Base-by-base conservation (phyloP, 2,888 invertebrate genomes). In the Odontocerum albicorne region DNA sequence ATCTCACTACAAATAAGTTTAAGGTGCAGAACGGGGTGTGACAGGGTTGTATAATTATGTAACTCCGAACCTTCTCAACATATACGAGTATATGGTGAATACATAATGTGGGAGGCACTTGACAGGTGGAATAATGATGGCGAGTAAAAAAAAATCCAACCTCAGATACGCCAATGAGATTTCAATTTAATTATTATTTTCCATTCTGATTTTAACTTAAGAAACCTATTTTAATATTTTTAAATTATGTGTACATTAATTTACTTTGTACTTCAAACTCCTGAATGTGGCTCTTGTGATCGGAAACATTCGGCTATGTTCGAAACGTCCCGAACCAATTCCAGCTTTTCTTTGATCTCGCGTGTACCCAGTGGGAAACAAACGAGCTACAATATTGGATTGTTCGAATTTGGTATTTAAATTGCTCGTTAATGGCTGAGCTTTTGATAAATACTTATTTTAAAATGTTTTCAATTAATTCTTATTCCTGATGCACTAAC, bases 401-500 rank as follows among this genome's bases (percentile, higher is more conserved):
- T 31, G 52, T 56, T 53, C 32, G 49, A 59, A 42, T 59, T 56
- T 40, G 56, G 49, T 50, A 59, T 56, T 59, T 59, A 56, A 59
- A 59, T 59, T 59, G 59, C 42, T 49, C 53, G 56, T 56, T 59
- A 49, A 55, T 51, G 31, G 36, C 8, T 35, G 44, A 38, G 16
- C 15, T 38, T 49, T 49, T 49, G 42, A 42, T 22, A 42, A 16
- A 39, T 39, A n/a, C 39, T 39, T 2, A 13, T 19, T n/a, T n/a
- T n/a, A n/a, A n/a, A n/a, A n/a, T n/a, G n/a, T n/a, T n/a, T n/a
- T n/a, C n/a, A n/a, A n/a, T n/a, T n/a, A n/a, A n/a, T n/a, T n/a
- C n/a, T n/a, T n/a, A n/a, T n/a, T n/a, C n/a, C n/a, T n/a, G n/a
- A n/a, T n/a, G n/a, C n/a, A n/a, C n/a, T n/a, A n/a, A n/a, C n/a